These are phyloP conservation scores for Solenopsis fugax DNA, from an alignment of 1,140 invertebrate species.

Conservation along the genomic window DNA sequence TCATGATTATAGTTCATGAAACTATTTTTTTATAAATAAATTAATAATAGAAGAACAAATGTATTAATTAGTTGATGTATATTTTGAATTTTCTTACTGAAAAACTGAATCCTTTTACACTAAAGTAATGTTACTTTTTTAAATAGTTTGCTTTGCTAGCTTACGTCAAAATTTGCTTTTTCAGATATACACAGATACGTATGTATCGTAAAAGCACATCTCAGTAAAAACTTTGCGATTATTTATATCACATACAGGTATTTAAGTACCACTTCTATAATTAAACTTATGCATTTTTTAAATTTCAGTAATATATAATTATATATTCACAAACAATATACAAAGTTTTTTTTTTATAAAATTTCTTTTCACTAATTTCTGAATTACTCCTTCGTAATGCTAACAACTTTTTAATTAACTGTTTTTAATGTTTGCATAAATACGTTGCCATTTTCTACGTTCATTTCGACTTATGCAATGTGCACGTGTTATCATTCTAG, in stretches of 20 bases:
- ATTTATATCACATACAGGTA: background rate
- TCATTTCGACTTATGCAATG: background rate
- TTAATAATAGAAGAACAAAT: background rate
- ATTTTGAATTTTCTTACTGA: constrained; percentile 19
- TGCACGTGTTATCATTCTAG: constrained; percentile 16
- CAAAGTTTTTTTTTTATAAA: background rate
- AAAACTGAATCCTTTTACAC: constrained; percentile 26
- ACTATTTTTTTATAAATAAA: background rate
- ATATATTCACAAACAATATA: background rate
- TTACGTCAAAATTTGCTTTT: constrained; percentile 14
- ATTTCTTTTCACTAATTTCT: constrained; percentile 2
- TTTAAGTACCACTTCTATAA: background rate
- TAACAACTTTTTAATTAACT: background rate
- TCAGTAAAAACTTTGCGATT: background rate
- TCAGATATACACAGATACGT: background rate
- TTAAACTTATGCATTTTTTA: background rate
- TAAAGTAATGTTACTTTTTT: constrained; percentile 35
- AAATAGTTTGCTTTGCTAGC: constrained; percentile 24
- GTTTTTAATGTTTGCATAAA: background rate
- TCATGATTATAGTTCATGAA: background rate
- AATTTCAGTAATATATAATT: constrained; percentile 1
- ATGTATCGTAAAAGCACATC: constrained; percentile 15
- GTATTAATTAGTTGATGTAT: background rate
- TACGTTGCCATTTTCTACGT: background rate
- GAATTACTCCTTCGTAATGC: constrained; percentile 6